Evolutionary conservation across 2,797 vertebrate species (phyloP).

Genomic region (Spondyliosoma cantharus): DNA sequence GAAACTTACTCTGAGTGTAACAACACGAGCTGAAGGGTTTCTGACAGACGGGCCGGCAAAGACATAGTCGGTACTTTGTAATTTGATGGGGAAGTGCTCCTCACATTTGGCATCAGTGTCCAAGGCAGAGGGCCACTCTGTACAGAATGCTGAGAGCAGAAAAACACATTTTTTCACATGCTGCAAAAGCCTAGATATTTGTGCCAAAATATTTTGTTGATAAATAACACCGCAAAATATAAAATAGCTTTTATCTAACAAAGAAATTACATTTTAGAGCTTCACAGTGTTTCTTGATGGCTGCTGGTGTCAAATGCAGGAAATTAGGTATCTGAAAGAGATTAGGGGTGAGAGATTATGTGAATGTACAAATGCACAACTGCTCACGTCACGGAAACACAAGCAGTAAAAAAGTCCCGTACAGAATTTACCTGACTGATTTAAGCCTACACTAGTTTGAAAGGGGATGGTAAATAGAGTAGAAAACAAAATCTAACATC

Average conservation of each 20-base stretch:
- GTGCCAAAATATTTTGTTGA: background rate
- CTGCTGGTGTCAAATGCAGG: slow-evolving; percentile 94
- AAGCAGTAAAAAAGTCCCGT: background rate
- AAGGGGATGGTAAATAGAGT: slow-evolving; percentile 5
- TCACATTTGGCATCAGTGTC: slow-evolving; percentile 88
- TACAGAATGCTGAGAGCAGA: slow-evolving; percentile 91
- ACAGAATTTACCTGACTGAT: background rate
- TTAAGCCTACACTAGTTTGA: slow-evolving; percentile 24
- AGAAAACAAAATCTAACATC: background rate
- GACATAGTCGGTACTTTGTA: slow-evolving; percentile 87
- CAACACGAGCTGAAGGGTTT: slow-evolving; percentile 89
- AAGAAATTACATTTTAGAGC: slow-evolving; percentile 90
- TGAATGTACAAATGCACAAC: background rate
- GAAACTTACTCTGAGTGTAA: slow-evolving; percentile 88
- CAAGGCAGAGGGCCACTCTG: slow-evolving; percentile 92
- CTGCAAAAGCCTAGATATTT: background rate
- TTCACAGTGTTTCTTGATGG: slow-evolving; percentile 95
- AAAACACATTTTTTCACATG: background rate
- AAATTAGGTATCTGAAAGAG: slow-evolving; percentile 96
- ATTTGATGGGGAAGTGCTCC: slow-evolving; percentile 90
- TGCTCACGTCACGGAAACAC: background rate
- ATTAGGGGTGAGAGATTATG: slow-evolving; percentile 1
- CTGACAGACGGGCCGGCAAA: slow-evolving; percentile 89
- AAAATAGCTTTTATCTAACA: background rate
- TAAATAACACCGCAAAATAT: background rate